Percentiles rank a stretch among this genome's conserved stretches.
phyloP scores from a whole-genome alignment of 2,888 invertebrate species.

The Eurytoma californica region DNA sequence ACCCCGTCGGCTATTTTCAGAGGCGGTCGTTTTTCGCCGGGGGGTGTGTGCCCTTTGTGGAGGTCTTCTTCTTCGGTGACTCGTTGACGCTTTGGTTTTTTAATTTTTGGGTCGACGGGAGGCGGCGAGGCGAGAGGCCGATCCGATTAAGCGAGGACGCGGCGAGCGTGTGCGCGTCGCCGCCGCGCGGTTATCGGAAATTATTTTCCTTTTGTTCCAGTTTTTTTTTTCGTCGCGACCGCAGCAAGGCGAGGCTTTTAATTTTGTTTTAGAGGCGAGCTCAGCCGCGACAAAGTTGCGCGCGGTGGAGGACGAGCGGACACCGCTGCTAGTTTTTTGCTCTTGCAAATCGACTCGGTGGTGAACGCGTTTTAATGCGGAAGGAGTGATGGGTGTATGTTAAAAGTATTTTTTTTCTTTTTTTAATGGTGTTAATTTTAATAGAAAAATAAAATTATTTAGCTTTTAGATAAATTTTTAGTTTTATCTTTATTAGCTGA shows the following conservation, averaged over 20 bases:
- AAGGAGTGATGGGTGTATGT: no score
- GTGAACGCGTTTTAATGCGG: no score
- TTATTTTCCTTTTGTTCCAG: background rate
- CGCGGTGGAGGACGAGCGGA: background rate
- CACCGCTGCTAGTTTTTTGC: no score
- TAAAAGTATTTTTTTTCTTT: no score
- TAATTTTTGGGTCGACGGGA: constrained; percentile 51
- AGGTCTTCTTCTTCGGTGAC: constrained; percentile 2
- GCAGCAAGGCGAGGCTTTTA: background rate
- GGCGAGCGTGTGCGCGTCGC: background rate
- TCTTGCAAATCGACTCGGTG: no score
- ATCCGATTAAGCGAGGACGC: constrained; percentile 16
- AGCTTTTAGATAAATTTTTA: no score
- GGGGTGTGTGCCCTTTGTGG: background rate
- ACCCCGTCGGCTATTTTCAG: background rate
- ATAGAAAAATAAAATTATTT: no score
- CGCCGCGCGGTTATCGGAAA: background rate
- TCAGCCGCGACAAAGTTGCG: background rate
- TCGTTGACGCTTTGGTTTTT: constrained; percentile 51
- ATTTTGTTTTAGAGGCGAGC: background rate
- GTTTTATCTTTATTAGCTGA: no score
- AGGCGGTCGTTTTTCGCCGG: background rate
- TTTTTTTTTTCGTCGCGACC: background rate
- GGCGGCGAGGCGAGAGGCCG: background rate
- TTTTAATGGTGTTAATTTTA: no score